Percentiles rank a stretch among this genome's conserved stretches.
phyloP scores from a whole-genome alignment of 2,888 invertebrate genomes.

The Euphydryas editha region DNA sequence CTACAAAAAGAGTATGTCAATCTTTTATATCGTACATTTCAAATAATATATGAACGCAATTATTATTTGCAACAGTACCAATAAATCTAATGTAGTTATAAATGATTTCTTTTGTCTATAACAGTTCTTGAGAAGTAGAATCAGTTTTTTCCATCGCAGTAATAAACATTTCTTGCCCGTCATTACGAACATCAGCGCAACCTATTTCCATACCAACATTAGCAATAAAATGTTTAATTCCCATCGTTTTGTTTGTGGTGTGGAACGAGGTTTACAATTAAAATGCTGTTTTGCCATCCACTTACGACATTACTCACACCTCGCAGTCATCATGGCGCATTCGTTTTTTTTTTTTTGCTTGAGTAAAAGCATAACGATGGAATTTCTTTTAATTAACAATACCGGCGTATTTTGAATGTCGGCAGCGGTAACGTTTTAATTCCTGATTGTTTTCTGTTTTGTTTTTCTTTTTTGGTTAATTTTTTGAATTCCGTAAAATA shows the following conservation, averaged over 20 bases:
- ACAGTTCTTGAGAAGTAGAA: conserved; percentile 36
- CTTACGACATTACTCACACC: conserved; percentile 76
- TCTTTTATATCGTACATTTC: neutral
- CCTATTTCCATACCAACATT: conserved; percentile 59
- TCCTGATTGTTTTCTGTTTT: conserved; percentile 46
- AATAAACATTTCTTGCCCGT: conserved; percentile 51
- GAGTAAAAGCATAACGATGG: conserved; percentile 61
- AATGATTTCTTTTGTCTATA: conserved; percentile 34
- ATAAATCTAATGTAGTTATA: conserved; percentile 31
- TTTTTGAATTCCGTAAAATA: conserved; percentile 9
- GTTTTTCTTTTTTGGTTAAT: conserved; percentile 41
- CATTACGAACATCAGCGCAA: conserved; percentile 42
- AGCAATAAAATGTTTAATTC: conserved; percentile 57
- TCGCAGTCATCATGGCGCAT: conserved; percentile 62
- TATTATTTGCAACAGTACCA: conserved; percentile 12
- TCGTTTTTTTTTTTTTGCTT: conserved; percentile 65
- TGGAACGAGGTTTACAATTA: conserved; percentile 65
- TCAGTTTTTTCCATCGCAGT: conserved; percentile 34
- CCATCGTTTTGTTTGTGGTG: conserved; percentile 58
- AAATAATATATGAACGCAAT: conserved; percentile 5
- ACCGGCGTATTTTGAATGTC: conserved; percentile 56
- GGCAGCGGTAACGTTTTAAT: conserved; percentile 56
- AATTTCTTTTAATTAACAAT: conserved; percentile 75
- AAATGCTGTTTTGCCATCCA: conserved; percentile 62
- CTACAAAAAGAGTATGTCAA: neutral